These are phyloP conservation scores for Caracal caracal DNA, from an alignment of 2,113 vertebrate species.

Conservation along the genomic window DNA sequence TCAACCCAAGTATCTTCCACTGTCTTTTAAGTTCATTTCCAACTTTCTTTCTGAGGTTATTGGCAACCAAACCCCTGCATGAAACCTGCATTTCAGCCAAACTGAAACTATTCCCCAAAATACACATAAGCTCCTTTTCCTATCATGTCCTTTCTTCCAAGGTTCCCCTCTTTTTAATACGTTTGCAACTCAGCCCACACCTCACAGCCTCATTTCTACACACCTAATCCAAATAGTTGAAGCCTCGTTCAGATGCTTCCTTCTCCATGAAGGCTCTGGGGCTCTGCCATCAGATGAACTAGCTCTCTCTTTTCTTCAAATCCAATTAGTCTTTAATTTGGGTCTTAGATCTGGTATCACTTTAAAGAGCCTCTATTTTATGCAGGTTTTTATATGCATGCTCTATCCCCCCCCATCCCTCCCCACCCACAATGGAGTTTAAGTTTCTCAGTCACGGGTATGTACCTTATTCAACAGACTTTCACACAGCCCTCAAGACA, in stretches of 20 bases:
- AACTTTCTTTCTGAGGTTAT: not conserved
- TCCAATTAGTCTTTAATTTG: not conserved
- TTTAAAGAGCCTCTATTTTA: not conserved
- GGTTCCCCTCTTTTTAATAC: not conserved
- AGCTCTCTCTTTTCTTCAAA: not conserved
- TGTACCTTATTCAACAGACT: not conserved
- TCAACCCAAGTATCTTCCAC: not conserved
- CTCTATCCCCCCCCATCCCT: not conserved
- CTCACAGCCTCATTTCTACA: not conserved
- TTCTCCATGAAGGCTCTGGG: not conserved
- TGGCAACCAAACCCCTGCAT: not conserved
- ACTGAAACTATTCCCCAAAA: not conserved
- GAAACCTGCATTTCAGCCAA: conserved; percentile 27
- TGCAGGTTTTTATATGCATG: not conserved
- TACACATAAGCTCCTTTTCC: not conserved
- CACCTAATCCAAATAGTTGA: not conserved
- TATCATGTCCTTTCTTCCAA: conserved; percentile 19
- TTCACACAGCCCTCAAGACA: not conserved
- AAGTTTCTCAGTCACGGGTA: not conserved
- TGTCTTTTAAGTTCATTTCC: not conserved
- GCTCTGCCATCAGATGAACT: not conserved
- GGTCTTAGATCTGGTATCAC: not conserved
- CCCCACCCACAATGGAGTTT: not conserved
- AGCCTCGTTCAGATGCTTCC: not conserved
- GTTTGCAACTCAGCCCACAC: conserved; percentile 21